These are phyloP conservation scores for Sapajus apella DNA, from an alignment of 2,113 vertebrate genomes.

Conservation along the genomic window DNA sequence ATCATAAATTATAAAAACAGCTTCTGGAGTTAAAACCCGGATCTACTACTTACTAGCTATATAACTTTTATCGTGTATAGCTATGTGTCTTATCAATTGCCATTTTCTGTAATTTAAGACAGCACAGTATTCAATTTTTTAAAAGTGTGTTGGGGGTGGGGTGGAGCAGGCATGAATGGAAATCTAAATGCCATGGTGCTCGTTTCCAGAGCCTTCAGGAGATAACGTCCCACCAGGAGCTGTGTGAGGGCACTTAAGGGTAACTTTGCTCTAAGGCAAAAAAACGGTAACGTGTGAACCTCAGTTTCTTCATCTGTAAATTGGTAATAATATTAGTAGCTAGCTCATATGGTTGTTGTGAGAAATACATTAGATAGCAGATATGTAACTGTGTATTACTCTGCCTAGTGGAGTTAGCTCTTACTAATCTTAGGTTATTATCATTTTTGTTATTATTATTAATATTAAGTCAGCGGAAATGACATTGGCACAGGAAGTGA, in stretches of 20 bases:
- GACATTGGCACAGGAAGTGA: background rate
- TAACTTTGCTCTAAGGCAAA: constrained; percentile 63
- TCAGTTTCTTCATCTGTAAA: background rate
- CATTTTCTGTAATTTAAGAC: constrained; percentile 76
- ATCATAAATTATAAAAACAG: background rate
- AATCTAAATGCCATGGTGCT: constrained; percentile 64
- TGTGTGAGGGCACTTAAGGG: constrained; percentile 67
- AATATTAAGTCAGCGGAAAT: background rate
- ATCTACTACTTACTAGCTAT: background rate
- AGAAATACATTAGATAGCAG: background rate
- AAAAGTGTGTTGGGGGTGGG: background rate
- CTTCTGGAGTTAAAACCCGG: background rate
- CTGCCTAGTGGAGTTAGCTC: background rate
- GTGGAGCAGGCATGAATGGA: constrained; percentile 9
- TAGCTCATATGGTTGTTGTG: background rate
- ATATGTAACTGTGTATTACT: background rate
- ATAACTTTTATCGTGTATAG: background rate
- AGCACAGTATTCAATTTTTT: constrained; percentile 44
- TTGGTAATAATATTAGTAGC: background rate
- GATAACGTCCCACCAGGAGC: constrained; percentile 73
- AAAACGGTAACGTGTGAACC: background rate
- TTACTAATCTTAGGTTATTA: background rate
- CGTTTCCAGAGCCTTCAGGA: constrained; percentile 65
- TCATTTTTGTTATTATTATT: background rate
- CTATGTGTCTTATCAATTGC: constrained; percentile 81